phyloP scores from a whole-genome alignment of 2,797 vertebrate genomes.

The Sebastes oblongus region DNA sequence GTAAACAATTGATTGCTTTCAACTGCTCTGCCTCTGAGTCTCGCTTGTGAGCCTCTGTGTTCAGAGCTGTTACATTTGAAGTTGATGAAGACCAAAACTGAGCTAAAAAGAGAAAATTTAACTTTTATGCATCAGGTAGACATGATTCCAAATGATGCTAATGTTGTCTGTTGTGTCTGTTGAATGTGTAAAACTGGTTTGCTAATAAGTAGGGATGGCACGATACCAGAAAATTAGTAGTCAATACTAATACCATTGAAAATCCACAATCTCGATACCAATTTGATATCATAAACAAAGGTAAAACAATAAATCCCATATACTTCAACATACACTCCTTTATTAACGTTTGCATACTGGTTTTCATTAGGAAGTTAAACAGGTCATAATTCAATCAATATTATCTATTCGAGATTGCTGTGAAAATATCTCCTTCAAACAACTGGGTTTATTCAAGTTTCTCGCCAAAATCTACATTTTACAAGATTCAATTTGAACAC shows the following conservation, averaged over 20 bases:
- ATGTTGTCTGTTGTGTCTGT: neutral
- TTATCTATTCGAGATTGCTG: fast-evolving
- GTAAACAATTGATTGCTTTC: neutral
- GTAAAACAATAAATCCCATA: too few species aligned
- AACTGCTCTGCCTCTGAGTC: too few species aligned
- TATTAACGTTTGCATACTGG: too few species aligned
- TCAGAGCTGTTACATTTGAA: neutral
- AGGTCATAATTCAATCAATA: too few species aligned
- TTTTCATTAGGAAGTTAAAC: too few species aligned
- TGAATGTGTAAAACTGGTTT: neutral
- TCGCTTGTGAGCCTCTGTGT: neutral
- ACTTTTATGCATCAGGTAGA: neutral
- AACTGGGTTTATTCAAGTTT: too few species aligned
- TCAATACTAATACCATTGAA: fast-evolving
- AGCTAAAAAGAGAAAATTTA: neutral
- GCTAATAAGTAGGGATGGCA: neutral
- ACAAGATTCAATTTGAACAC: too few species aligned
- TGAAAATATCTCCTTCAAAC: too few species aligned
- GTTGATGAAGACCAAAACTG: neutral
- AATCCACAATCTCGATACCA: too few species aligned
- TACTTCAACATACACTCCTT: too few species aligned
- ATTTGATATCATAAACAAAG: too few species aligned
- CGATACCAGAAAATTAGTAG: too few species aligned
- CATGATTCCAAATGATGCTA: neutral
- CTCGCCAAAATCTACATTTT: neutral